A percentile compares a stretch with the other conserved stretches of the same genome.
These are phyloP conservation scores for Lepus timidus DNA, from an alignment of 2,113 vertebrate genomes.

Conservation along the genomic window DNA sequence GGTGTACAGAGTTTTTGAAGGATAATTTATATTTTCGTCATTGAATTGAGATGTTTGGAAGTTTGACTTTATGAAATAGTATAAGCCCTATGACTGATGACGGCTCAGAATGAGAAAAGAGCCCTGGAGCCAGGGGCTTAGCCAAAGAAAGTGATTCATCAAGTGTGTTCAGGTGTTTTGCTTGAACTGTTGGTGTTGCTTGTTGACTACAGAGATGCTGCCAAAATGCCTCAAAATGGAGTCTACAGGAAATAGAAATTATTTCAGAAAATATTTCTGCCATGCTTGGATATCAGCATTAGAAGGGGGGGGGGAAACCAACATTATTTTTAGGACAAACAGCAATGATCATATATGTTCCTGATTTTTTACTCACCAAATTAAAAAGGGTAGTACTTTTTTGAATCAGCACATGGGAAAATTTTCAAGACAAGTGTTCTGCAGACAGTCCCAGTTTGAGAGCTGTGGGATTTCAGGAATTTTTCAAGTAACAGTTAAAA, in stretches of 20 bases:
- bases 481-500: background rate
- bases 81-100: constrained; percentile 29
- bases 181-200: constrained; percentile 66
- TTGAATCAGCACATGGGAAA: constrained; percentile 22
- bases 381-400: constrained; percentile 18
- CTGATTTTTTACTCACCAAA: constrained; percentile 22
- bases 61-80: constrained; percentile 74
- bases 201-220: constrained; percentile 26
- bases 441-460: background rate
- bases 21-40: constrained; percentile 78
- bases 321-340: constrained; percentile 10
- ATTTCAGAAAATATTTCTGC: constrained; percentile 55
- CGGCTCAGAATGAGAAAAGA: constrained; percentile 55
- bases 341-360: background rate
- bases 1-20: background rate
- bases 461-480: background rate
- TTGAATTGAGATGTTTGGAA: constrained; percentile 69
- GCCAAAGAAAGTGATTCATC: constrained; percentile 68
- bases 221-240: constrained; percentile 58
- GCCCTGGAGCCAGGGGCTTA: constrained; percentile 68
- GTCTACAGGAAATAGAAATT: background rate
- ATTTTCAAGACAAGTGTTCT: constrained; percentile 6
- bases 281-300: background rate
- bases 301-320: background rate
- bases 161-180: constrained; percentile 54